Evolutionary conservation across 53 echinoderm and acorn worm species (phyloP), one percentile per base, ranked within the genome.

Genomic region (Crossaster papposus): DNA sequence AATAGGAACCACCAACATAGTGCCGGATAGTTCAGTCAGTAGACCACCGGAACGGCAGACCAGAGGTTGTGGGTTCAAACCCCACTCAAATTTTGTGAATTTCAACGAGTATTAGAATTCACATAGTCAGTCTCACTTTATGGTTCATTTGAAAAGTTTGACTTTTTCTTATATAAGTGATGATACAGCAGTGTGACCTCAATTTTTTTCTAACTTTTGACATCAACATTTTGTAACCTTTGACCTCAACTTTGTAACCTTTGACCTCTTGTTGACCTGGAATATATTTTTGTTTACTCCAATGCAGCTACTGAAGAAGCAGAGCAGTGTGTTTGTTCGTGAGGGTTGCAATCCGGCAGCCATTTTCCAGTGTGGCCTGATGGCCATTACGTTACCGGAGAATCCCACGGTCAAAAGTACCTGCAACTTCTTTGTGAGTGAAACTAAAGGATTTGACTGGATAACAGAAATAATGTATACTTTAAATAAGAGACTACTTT

Each of bases 351-450:
- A 96, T 80, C 94, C 94, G 30, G 74, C 84, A 4, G 94, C 98
- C 58, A 90, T 96, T 30, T 96, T 95, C 84, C 96, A 98, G 92
- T 94, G 94, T 86, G 94, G 96, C 65, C 89, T 98, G 37, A 91
- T 98, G 78, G 90, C 92, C 24, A 89, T 97, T 20, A 96, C 94
- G 13, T 73, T 98, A 62, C 98, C 98, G 22, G 98, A 98, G 86
- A 91, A 94, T 58, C 94, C 90, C 13, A 98, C 98, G 0, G 79
- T 98, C 78, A 97, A 93, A 64, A 79, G 93, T 20, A 93, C 92
- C 83, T 92, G 94, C 64, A 54, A 90, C 30, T 96, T 96, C 89
- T 98, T 98, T 95, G 97, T 97, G 93, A 95, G 97, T 93, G 14
- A 70, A 34, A 28, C 7, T 1, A 51, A 36, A 38, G 5, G 20